phyloP scores from a whole-genome alignment of 2,797 vertebrate species.

The Capromys pilorides region DNA sequence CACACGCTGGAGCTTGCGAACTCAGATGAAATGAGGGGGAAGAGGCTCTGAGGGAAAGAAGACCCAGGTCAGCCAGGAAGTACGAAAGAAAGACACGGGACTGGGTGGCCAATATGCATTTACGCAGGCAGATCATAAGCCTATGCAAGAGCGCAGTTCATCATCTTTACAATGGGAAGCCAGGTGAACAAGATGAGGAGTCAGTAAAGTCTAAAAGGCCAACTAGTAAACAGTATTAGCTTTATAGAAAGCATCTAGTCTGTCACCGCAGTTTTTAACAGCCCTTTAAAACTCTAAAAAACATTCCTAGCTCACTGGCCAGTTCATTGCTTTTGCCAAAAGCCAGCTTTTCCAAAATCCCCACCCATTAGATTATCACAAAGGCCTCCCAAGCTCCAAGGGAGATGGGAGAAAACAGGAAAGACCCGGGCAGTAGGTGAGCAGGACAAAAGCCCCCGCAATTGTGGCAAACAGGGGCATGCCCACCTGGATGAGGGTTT shows the following conservation, averaged over 20 bases:
- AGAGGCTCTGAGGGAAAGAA: not conserved
- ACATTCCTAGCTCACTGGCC: conserved; percentile 53
- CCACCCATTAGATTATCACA: not conserved
- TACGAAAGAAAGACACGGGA: not conserved
- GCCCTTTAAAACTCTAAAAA: conserved; percentile 52
- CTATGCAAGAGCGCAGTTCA: not conserved
- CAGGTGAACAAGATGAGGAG: not conserved
- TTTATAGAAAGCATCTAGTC: conserved; percentile 34
- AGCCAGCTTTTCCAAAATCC: conserved; percentile 46
- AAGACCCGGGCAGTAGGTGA: not conserved
- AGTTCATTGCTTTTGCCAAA: conserved; percentile 59
- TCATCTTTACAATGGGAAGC: not conserved
- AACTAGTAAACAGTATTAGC: conserved; percentile 5
- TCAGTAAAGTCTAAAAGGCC: not conserved
- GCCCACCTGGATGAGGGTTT: conserved; percentile 93
- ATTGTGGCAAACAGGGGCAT: not conserved
- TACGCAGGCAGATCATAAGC: not conserved
- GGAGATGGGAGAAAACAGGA: not conserved
- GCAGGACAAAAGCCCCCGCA: not conserved
- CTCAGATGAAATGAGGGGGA: not conserved
- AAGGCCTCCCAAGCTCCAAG: not conserved
- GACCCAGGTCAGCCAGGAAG: not conserved
- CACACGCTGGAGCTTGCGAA: not conserved
- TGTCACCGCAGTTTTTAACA: not conserved
- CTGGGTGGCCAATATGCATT: not conserved